These are phyloP conservation scores for Diphyllodes magnificus DNA, from an alignment of 2,113 vertebrate species.

Conservation along the genomic window DNA sequence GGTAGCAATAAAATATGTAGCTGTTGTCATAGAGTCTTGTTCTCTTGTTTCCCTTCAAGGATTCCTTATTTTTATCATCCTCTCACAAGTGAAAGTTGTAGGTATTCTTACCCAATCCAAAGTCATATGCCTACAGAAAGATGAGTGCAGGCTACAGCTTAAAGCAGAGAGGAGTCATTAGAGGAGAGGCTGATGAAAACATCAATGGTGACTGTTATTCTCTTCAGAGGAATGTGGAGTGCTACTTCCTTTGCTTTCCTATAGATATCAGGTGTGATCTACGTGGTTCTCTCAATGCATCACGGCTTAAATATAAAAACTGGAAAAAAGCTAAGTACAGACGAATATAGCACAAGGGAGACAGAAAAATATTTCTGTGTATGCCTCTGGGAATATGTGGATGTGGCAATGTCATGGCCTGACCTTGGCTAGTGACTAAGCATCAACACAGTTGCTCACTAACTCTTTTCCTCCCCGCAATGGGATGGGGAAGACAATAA, in stretches of 20 bases:
- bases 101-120: background rate
- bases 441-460: background rate
- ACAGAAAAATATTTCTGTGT: background rate
- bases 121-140: background rate
- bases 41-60: background rate
- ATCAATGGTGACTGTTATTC: background rate
- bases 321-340: background rate
- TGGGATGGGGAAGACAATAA: background rate
- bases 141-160: background rate
- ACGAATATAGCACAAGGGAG: background rate
- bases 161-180: background rate
- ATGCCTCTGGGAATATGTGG: background rate
- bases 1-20: background rate
- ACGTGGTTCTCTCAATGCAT: background rate
- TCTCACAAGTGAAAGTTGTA: background rate
- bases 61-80: background rate
- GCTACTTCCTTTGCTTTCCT: background rate
- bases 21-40: background rate
- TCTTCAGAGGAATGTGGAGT: background rate
- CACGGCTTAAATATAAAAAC: background rate
- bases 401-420: background rate
- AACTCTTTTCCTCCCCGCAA: fast-evolving
- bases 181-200: background rate
- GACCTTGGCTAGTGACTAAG: background rate
- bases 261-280: background rate